Base-by-base conservation (phyloP, 2,888 invertebrate genomes). In the Caradrina kadenii region DNA sequence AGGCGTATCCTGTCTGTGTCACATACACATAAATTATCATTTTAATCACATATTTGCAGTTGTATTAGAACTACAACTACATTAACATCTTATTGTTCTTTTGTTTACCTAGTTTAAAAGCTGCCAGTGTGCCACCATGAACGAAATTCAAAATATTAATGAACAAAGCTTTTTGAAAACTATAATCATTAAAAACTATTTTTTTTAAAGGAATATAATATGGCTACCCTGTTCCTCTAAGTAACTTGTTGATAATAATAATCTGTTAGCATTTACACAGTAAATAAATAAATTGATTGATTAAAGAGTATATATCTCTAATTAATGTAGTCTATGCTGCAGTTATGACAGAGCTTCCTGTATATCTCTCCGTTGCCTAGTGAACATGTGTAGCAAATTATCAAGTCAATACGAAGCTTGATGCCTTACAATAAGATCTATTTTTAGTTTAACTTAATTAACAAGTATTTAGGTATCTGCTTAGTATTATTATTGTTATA, bases 21-120 rank as follows among this genome's bases (percentile, higher is more conserved):
- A 82, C 70, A 77, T 69, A 75, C 86, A 87, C 86, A 92, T 92
- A 90, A 88, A 93, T 93, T 93, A 93, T 90, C 90, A 91, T 91
- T 88, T 86, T 88, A 90, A 91, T 89, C 79, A 85, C 89, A 90
- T 90, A 86, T 82, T 88, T 78, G 74, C 42, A 4, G 52, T 63
- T 63, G 53, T 69, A 60, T 71, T 67, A 59, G 63, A 35, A 59
- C 26, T 63, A 62, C 19, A 53, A 45, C 13, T 45, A 21, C 63
- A 61, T 60, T 54, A 45, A 76, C 75, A 65, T 17, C 31, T 0
- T 54, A 63, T 59, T 50, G 72, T 78, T 77, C 39, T 61, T 63
- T 78, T 78, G 48, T 63, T 52, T 62, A 22, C 6, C 19, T 62
- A 5, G 10, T 52, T 50, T 49, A 6, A 59, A 50, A 60, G 45